Percentiles rank a stretch among this genome's conserved stretches.
These are phyloP conservation scores for Chrysocyon brachyurus DNA, from an alignment of 2,797 vertebrate genomes.

Conservation along the genomic window DNA sequence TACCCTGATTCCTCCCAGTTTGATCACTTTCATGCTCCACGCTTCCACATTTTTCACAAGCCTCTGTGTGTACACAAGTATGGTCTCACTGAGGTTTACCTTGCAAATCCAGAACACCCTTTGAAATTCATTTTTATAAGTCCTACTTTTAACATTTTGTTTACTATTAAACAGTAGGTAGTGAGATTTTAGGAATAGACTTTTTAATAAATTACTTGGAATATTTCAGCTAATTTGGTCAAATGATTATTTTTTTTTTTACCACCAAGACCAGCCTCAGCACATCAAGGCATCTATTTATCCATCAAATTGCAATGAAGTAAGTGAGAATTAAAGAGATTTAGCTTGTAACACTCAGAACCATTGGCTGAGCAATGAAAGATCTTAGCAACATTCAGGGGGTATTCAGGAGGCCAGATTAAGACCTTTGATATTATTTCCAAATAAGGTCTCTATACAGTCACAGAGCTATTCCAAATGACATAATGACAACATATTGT, in stretches of 20 bases:
- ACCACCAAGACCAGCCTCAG: neutral
- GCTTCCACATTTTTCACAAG: neutral
- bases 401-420: neutral
- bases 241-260: constrained; percentile 18
- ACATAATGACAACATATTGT: neutral
- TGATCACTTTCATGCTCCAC: neutral
- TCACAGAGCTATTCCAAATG: neutral
- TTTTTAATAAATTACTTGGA: constrained; percentile 3
- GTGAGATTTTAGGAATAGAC: constrained; percentile 2
- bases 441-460: neutral
- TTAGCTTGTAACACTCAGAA: neutral
- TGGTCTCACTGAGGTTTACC: neutral
- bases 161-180: neutral
- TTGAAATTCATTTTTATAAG: neutral
- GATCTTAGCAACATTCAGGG: too few relatives aligned
- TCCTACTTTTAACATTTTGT: neutral
- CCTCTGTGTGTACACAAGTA: neutral
- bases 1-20: neutral
- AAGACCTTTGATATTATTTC: neutral
- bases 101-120: neutral
- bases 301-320: neutral
- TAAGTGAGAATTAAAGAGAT: neutral
- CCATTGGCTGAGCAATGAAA: neutral
- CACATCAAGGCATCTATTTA: neutral
- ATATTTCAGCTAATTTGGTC: neutral